These are phyloP conservation scores for Seriola dumerili DNA, from an alignment of 2,113 vertebrate species.

Conservation along the genomic window DNA sequence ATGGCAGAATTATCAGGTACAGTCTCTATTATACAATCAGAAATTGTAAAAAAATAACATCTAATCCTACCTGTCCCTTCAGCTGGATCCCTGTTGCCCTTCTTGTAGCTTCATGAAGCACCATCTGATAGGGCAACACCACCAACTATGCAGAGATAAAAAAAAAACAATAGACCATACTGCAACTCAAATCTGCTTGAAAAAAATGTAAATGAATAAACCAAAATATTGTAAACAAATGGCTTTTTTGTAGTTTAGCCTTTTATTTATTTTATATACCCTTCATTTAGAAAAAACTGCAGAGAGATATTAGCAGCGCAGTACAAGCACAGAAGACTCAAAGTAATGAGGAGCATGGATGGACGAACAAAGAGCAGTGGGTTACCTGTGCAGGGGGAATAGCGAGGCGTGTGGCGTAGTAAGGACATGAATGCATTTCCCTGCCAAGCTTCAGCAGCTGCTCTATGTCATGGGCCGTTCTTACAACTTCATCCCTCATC, in stretches of 20 bases:
- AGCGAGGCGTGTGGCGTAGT: conserved; percentile 91
- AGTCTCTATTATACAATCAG: not conserved
- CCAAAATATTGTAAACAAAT: not conserved
- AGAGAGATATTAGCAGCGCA: not conserved
- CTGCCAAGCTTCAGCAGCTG: conserved; percentile 89
- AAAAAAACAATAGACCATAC: conserved; percentile 17
- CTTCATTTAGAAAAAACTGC: not conserved
- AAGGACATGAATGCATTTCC: conserved; percentile 90
- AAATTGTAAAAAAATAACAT: not conserved
- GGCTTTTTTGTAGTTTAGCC: not conserved
- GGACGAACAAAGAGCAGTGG: not conserved
- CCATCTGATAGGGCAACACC: conserved; percentile 96
- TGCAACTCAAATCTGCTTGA: not conserved
- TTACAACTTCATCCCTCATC: conserved; percentile 89
- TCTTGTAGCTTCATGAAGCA: conserved; percentile 93
- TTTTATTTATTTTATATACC: not conserved
- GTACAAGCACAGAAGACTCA: not conserved
- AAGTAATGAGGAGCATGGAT: not conserved
- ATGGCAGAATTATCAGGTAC: not conserved
- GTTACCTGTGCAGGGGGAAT: conserved; percentile 90
- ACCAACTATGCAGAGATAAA: conserved; percentile 87
- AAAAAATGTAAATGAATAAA: not conserved
- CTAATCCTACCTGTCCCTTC: conserved; percentile 88
- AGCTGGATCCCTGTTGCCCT: conserved; percentile 91
- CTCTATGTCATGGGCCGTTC: conserved; percentile 92